Conservation (phyloP, 2,113 vertebrate genomes). For the Pardalotus punctatus region DNA sequence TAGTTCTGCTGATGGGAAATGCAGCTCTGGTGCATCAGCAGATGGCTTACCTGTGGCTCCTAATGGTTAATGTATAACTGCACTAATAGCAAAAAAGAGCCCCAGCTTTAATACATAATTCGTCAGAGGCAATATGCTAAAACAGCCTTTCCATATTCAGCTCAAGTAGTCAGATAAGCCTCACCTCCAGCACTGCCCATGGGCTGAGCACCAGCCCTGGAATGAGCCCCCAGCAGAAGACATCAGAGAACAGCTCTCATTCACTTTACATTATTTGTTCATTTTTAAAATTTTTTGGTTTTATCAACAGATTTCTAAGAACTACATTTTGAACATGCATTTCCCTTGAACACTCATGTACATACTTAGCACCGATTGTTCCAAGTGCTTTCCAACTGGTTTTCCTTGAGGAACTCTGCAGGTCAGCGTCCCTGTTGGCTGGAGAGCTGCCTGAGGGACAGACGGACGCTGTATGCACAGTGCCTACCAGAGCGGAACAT, state of each 20-base stretch:
- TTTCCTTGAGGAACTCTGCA: not conserved
- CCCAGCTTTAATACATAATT: conserved; percentile 31
- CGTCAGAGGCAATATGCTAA: conserved; percentile 31
- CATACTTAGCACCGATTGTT: conserved; percentile 2
- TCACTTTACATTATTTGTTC: conserved; percentile 8
- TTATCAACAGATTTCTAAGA: conserved; percentile 50
- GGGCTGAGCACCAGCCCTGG: conserved; percentile 36
- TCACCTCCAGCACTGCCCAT: not conserved
- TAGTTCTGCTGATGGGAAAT: not conserved
- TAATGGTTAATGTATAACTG: conserved; percentile 54
- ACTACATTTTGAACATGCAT: conserved; percentile 15
- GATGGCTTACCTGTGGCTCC: conserved; percentile 46
- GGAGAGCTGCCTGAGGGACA: not conserved
- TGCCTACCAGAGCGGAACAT: not conserved
- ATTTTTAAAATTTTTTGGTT: conserved; percentile 1
- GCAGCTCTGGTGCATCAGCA: conserved; percentile 17
- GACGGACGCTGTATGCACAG: not conserved
- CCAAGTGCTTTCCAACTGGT: not conserved
- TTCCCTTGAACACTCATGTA: not conserved
- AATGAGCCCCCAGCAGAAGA: conserved; percentile 15
- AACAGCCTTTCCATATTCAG: conserved; percentile 15
- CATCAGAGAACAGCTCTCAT: not conserved
- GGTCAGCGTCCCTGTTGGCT: not conserved
- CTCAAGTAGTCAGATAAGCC: conserved; percentile 50
- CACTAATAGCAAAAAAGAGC: conserved; percentile 1